These are phyloP conservation scores for Siniperca knerii DNA, from an alignment of 2,113 vertebrate species.

Conservation along the genomic window DNA sequence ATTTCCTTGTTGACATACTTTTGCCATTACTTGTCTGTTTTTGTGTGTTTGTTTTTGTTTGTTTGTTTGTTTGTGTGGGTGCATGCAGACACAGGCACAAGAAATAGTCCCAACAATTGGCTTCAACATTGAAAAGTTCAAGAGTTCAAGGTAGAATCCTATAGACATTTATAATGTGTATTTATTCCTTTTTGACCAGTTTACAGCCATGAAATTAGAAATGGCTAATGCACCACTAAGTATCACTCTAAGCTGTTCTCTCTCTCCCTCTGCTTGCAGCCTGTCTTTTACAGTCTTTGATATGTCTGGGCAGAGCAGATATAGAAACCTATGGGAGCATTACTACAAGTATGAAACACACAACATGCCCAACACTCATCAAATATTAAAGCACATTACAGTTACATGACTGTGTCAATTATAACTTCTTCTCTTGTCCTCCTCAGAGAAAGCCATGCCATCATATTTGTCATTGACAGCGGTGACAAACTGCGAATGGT, in stretches of 20 bases:
- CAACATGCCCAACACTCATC: background rate
- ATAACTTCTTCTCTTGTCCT: conserved; percentile 41
- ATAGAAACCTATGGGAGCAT: conserved; percentile 98
- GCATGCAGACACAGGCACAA: conserved; percentile 90
- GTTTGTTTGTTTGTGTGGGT: conserved; percentile 30
- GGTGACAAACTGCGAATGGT: conserved; percentile 97
- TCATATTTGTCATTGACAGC: conserved; percentile 99
- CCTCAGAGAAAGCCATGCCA: conserved; percentile 95
- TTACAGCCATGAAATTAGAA: background rate
- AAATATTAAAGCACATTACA: background rate
- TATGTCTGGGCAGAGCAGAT: conserved; percentile 98
- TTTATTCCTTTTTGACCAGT: background rate
- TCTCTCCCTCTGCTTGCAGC: conserved; percentile 77
- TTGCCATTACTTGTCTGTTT: conserved; percentile 72
- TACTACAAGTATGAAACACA: conserved; percentile 93
- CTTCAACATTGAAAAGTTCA: conserved; percentile 99
- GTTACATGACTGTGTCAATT: background rate
- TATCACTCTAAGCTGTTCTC: background rate
- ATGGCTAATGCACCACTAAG: background rate
- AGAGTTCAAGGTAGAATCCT: conserved; percentile 91
- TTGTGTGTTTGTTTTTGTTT: conserved; percentile 58
- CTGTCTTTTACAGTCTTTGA: conserved; percentile 98
- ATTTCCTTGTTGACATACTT: conserved; percentile 65
- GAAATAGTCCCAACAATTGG: conserved; percentile 98
- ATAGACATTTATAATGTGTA: background rate